A percentile compares a stretch with the other conserved stretches of the same genome.
phyloP scores from a whole-genome alignment of 2,888 invertebrate species.

The Cantharis lateralis region DNA sequence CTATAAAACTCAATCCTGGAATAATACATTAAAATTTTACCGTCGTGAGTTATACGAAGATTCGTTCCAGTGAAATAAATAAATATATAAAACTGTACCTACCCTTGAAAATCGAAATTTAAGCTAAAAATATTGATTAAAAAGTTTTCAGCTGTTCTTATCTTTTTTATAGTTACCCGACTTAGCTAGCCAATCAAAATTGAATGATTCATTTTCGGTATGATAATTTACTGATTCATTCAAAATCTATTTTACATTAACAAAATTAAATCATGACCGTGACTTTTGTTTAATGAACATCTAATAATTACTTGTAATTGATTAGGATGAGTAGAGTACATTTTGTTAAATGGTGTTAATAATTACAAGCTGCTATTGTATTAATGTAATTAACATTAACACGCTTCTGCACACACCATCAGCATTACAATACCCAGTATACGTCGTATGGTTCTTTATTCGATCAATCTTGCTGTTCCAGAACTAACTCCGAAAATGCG shows the following conservation, averaged over 20 bases:
- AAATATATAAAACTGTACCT: background rate
- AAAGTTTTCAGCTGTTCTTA: background rate
- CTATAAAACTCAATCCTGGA: too few species aligned
- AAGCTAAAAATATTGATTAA: background rate
- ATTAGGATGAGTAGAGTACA: background rate
- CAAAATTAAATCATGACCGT: too few species aligned
- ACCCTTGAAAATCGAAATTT: background rate
- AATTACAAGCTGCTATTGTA: background rate
- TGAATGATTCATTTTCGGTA: background rate
- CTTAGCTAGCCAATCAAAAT: too few species aligned
- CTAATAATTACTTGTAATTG: background rate
- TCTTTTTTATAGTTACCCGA: too few species aligned
- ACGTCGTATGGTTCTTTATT: too few species aligned
- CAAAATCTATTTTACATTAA: background rate
- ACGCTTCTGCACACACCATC: background rate
- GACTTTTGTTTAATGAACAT: background rate
- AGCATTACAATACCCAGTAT: background rate
- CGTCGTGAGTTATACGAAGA: background rate
- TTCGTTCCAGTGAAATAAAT: background rate
- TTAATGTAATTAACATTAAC: background rate
- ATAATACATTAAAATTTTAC: too few species aligned
- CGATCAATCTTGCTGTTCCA: too few species aligned
- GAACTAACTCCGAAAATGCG: too few species aligned
- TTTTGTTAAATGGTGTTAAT: background rate
- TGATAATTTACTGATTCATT: background rate